Conservation (phyloP, 2,797 vertebrate genomes). For the Peromyscus nudipes region DNA sequence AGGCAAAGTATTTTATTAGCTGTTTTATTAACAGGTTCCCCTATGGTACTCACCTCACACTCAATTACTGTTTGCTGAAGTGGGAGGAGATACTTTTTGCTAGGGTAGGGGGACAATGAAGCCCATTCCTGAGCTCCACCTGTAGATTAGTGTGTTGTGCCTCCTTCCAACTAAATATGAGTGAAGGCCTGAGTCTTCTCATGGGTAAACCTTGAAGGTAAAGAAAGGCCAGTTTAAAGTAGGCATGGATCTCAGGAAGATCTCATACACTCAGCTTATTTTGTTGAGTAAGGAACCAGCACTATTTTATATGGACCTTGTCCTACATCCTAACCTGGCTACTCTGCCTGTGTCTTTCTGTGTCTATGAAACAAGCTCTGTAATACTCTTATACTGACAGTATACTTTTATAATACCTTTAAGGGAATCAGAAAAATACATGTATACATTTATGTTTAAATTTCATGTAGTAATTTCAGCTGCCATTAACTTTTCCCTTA, state of each 20-base stretch:
- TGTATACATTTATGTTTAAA: background rate
- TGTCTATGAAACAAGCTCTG: background rate
- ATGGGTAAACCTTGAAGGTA: background rate
- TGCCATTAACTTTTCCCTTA: conserved; percentile 79
- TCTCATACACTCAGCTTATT: background rate
- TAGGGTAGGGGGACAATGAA: background rate
- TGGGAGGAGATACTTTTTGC: background rate
- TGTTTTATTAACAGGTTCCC: background rate
- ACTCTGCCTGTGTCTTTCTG: background rate
- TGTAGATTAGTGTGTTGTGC: fast-evolving
- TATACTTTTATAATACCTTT: background rate
- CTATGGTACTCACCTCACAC: background rate
- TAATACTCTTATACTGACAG: background rate
- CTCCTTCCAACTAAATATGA: background rate
- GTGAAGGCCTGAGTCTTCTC: background rate
- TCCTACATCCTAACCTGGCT: background rate
- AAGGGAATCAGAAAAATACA: background rate
- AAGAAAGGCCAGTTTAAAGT: background rate
- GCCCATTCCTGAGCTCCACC: background rate
- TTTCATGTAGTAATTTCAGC: background rate
- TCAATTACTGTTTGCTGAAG: background rate
- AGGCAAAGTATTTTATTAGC: background rate
- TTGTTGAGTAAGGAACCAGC: background rate
- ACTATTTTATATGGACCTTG: background rate
- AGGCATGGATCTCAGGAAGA: background rate